phyloP scores from a whole-genome alignment of 2,797 vertebrate species.

The Gallinago solitaria region DNA sequence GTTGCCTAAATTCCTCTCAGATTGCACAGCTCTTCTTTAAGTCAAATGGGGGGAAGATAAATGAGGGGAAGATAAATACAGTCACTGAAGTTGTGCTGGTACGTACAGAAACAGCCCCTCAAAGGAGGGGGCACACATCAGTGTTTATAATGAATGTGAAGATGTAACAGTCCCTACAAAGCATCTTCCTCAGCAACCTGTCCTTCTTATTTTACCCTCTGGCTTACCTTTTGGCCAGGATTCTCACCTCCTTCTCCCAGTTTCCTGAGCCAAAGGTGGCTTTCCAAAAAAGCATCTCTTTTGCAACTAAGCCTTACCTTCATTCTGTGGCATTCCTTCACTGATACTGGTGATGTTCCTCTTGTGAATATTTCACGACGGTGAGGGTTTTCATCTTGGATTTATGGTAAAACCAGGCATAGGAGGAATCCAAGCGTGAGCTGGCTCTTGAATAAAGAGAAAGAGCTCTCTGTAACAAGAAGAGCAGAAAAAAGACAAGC shows the following conservation, averaged over 20 bases:
- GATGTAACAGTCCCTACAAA: neutral
- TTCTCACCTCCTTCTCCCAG: neutral
- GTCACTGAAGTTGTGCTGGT: neutral
- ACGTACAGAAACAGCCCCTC: neutral
- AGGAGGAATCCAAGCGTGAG: neutral
- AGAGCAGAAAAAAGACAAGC: neutral
- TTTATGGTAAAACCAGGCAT: neutral
- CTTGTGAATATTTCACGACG: neutral
- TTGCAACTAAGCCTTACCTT: neutral
- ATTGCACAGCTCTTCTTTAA: neutral
- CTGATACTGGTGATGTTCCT: fast-evolving
- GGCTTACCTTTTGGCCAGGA: neutral
- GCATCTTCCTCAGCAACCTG: neutral
- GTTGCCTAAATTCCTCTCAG: neutral
- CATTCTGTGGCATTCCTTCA: neutral
- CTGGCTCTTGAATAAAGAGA: neutral
- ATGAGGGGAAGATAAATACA: neutral
- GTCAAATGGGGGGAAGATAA: neutral
- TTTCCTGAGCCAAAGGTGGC: neutral
- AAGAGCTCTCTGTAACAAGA: neutral
- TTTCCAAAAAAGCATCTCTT: neutral
- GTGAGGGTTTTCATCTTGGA: neutral
- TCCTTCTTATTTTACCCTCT: neutral
- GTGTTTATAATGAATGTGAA: neutral
- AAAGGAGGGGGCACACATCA: fast-evolving